These are phyloP conservation scores for Plemyria rubiginata DNA, from an alignment of 2,888 invertebrate genomes.

Conservation along the genomic window DNA sequence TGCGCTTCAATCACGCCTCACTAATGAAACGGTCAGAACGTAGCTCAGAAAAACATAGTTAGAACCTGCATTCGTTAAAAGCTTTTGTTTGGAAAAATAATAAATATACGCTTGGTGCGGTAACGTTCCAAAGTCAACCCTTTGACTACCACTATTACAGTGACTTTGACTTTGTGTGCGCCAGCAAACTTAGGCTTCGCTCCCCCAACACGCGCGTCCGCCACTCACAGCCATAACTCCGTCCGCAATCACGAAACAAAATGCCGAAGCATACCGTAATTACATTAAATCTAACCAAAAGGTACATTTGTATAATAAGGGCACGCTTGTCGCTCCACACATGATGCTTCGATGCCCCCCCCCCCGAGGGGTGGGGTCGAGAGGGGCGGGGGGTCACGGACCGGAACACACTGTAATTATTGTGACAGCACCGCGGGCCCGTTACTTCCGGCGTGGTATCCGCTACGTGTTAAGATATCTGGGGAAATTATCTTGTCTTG, in stretches of 20 bases:
- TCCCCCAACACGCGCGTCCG: too few relatives aligned
- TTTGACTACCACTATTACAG: too few relatives aligned
- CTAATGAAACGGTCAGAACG: too few relatives aligned
- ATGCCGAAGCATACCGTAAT: slow-evolving; percentile 19
- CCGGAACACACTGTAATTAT: slow-evolving; percentile 34
- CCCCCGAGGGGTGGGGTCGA: not conserved
- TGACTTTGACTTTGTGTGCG: too few relatives aligned
- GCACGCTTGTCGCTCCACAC: not conserved
- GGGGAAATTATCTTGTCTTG: slow-evolving; percentile 18
- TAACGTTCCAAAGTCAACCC: too few relatives aligned
- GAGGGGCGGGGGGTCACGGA: slow-evolving; percentile 11
- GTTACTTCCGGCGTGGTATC: slow-evolving; percentile 10
- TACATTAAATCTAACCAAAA: slow-evolving; percentile 22
- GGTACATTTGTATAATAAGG: slow-evolving; percentile 26
- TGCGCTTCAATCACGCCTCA: too few relatives aligned
- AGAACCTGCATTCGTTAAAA: too few relatives aligned
- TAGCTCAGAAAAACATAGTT: too few relatives aligned
- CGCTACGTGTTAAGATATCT: slow-evolving; percentile 25
- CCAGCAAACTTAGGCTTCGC: too few relatives aligned
- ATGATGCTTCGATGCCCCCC: not conserved
- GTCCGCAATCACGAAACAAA: slow-evolving; percentile 26
- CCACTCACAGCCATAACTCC: not conserved
- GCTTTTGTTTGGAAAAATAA: too few relatives aligned
- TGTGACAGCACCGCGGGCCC: slow-evolving; percentile 27
- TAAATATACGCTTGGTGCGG: too few relatives aligned